Conservation (phyloP, 1,140 invertebrate species). For the Brachionus rotundiformis region DNA sequence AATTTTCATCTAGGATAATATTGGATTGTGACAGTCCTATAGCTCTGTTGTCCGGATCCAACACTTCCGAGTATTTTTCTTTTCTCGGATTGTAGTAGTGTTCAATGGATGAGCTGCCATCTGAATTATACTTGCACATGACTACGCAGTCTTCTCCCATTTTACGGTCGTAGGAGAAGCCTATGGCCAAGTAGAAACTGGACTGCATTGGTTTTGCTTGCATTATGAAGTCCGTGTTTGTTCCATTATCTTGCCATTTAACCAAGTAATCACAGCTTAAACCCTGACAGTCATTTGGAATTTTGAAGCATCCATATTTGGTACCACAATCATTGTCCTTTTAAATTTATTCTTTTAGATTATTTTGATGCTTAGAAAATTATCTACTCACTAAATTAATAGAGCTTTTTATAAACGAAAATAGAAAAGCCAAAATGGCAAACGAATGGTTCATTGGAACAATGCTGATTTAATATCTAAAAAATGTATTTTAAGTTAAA, state of each 20-base stretch:
- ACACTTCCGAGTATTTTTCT: neutral
- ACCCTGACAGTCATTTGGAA: neutral
- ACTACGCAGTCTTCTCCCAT: slow-evolving; percentile 46
- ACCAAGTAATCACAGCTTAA: slow-evolving; percentile 4
- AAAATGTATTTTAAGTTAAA: too few species aligned
- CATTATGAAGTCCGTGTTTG: neutral
- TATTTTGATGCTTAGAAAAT: too few species aligned
- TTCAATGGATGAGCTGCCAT: neutral
- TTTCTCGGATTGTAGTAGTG: slow-evolving; percentile 27
- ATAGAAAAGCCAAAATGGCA: neutral
- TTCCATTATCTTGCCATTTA: slow-evolving; percentile 2
- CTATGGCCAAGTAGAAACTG: slow-evolving; percentile 34
- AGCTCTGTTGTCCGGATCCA: neutral
- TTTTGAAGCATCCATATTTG: neutral
- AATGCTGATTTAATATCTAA: neutral
- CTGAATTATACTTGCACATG: slow-evolving; percentile 1
- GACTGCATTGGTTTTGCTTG: neutral
- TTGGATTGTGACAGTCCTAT: slow-evolving; percentile 20
- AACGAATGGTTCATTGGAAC: neutral
- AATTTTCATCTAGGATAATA: neutral
- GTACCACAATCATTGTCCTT: neutral
- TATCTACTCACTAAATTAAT: neutral
- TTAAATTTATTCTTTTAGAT: too few species aligned
- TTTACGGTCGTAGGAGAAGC: slow-evolving; percentile 5
- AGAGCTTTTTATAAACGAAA: neutral